These are phyloP conservation scores for Spilarctia lutea DNA, from an alignment of 2,888 invertebrate genomes.

Conservation along the genomic window DNA sequence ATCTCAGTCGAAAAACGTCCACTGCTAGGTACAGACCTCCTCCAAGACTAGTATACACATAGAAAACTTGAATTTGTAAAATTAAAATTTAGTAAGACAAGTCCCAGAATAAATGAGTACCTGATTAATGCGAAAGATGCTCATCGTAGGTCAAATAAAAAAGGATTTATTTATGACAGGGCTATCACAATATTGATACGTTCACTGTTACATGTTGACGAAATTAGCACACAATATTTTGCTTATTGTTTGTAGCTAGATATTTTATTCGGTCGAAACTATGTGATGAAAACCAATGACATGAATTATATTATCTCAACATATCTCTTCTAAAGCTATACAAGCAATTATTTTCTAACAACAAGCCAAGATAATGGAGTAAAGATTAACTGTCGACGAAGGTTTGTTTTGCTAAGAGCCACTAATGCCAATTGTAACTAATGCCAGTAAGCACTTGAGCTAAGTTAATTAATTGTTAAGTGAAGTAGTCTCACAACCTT, in stretches of 20 bases:
- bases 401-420: slow-evolving; percentile 2
- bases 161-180: too few species aligned
- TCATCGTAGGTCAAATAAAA: too few species aligned
- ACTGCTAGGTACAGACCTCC: too few species aligned
- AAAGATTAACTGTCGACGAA: neutral
- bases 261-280: neutral
- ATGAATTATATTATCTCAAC: neutral
- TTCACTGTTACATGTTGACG: too few species aligned
- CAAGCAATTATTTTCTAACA: neutral
- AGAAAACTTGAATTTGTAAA: neutral
- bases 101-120: neutral
- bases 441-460: slow-evolving; percentile 1
- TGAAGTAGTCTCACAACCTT: neutral
- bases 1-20: too few species aligned
- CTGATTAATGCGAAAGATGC: neutral
- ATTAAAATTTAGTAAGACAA: neutral
- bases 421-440: neutral
- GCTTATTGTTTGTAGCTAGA: neutral
- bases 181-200: too few species aligned
- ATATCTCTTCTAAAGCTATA: neutral
- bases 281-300: neutral
- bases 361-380: neutral
- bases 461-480: slow-evolving; percentile 10
- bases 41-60: too few species aligned
- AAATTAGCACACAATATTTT: too few species aligned